A percentile compares a stretch with the other conserved stretches of the same genome.
Conservation (phyloP, 2,888 invertebrate genomes). For the Rhamphomyia laevipes region DNA sequence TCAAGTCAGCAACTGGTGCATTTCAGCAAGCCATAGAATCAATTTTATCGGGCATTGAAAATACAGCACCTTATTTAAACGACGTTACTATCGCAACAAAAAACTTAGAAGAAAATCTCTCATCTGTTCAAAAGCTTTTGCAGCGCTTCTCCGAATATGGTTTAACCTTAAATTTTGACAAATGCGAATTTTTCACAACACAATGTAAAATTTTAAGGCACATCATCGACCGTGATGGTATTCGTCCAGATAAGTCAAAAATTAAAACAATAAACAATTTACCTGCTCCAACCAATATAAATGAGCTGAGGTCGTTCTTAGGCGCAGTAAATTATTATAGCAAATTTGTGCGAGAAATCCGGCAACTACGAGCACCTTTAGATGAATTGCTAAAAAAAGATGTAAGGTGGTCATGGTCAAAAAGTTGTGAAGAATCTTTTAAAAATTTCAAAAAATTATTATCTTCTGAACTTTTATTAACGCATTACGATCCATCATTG, state of each 20-base stretch:
- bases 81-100: constrained; percentile 15
- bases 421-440: constrained; percentile 10
- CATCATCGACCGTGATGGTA: constrained; percentile 7
- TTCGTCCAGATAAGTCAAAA: constrained; percentile 1
- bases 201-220: constrained; percentile 11
- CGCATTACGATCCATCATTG: constrained; percentile 10
- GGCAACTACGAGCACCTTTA: constrained; percentile 1
- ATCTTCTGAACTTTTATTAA: constrained; percentile 8
- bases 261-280: constrained; percentile 2
- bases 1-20: constrained; percentile 14
- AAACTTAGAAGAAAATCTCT: no score
- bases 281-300: constrained; percentile 6
- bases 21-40: constrained; percentile 13
- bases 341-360: constrained; percentile 8
- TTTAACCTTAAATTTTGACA: constrained; percentile 9
- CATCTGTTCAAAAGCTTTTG: constrained; percentile 5
- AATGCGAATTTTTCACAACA: constrained; percentile 10
- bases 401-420: constrained; percentile 8
- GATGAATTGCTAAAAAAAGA: constrained; percentile 9
- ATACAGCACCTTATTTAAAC: constrained; percentile 11
- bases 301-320: constrained; percentile 7
- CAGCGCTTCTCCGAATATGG: constrained; percentile 6
- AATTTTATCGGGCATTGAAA: constrained; percentile 12
- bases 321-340: no score
- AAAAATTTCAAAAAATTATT: constrained; percentile 13